phyloP scores from a whole-genome alignment of 2,797 vertebrate species.

The Lates japonicus region DNA sequence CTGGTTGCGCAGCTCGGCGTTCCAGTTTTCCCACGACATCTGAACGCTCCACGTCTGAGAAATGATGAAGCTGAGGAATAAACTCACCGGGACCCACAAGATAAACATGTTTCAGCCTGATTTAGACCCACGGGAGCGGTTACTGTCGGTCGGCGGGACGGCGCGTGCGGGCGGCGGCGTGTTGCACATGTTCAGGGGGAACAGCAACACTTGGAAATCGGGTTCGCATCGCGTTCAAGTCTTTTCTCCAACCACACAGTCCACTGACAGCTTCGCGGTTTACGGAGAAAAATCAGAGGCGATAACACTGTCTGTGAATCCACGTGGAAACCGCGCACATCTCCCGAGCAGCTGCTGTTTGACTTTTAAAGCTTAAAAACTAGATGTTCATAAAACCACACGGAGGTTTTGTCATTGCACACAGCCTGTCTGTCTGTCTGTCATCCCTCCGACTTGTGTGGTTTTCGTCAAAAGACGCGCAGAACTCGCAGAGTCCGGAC shows the following conservation, averaged over 20 bases:
- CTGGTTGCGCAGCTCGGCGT: slow-evolving; percentile 57
- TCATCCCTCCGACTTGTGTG: not conserved
- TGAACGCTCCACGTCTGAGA: slow-evolving; percentile 85
- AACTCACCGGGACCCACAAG: slow-evolving; percentile 78
- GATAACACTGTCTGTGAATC: not conserved
- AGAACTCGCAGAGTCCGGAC: accelerated
- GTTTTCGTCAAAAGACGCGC: slow-evolving; percentile 28
- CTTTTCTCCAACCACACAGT: not conserved
- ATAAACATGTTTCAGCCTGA: slow-evolving; percentile 76
- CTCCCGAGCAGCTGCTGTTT: not conserved
- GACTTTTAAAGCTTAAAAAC: not conserved
- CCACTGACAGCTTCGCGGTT: slow-evolving; percentile 33
- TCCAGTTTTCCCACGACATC: slow-evolving; percentile 86
- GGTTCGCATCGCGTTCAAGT: slow-evolving; percentile 48
- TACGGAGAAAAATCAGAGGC: not conserved
- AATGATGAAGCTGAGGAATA: slow-evolving; percentile 85
- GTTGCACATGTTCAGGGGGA: slow-evolving; percentile 61
- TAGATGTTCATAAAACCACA: not conserved
- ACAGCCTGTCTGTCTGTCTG: not conserved
- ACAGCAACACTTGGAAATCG: slow-evolving; percentile 71
- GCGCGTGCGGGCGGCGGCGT: slow-evolving; percentile 9
- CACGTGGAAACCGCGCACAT: slow-evolving; percentile 15
- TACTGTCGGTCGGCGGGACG: not conserved
- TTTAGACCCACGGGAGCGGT: not conserved
- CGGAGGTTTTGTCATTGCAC: not conserved